Conservation (phyloP, 53 echinoderm and acorn worm species). For the Hippasteria phrygiana region DNA sequence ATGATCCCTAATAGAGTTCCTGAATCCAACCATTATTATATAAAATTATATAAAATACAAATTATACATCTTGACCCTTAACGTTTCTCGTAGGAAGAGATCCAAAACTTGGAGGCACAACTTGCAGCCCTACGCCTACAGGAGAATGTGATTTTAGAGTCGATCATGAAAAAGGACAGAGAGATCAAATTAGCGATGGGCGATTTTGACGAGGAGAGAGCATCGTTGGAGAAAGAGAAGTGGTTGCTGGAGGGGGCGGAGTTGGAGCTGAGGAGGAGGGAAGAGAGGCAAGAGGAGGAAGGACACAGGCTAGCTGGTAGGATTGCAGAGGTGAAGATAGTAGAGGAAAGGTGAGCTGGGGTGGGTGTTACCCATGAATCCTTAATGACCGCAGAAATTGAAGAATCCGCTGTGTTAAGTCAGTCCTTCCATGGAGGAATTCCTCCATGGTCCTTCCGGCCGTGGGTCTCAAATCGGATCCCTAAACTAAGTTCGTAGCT, state of each 20-base stretch:
- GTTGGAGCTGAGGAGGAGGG: constrained; percentile 34
- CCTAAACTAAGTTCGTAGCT: too few relatives aligned
- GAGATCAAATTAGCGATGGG: constrained; percentile 13
- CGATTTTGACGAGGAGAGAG: constrained; percentile 36
- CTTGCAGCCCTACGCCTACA: constrained; percentile 15
- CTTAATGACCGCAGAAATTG: too few relatives aligned
- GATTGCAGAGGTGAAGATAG: constrained; percentile 17
- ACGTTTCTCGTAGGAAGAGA: constrained; percentile 42
- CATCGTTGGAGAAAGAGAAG: constrained; percentile 36
- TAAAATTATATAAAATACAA: too few relatives aligned
- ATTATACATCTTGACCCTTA: background rate
- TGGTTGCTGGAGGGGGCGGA: constrained; percentile 14
- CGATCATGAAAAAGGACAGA: constrained; percentile 17
- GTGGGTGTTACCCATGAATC: too few relatives aligned
- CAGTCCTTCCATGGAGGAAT: too few relatives aligned
- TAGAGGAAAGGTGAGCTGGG: constrained; percentile 12
- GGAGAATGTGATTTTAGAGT: constrained; percentile 11
- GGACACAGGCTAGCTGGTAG: constrained; percentile 4
- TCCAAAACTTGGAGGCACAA: constrained; percentile 15
- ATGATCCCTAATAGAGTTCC: too few relatives aligned
- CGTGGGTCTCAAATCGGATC: too few relatives aligned
- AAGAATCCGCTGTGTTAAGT: too few relatives aligned
- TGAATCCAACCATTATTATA: too few relatives aligned
- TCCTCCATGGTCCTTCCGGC: too few relatives aligned
- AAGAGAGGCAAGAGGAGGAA: constrained; percentile 22